Conservation (phyloP, 2,113 vertebrate genomes). For the Leptocoma aspasia region DNA sequence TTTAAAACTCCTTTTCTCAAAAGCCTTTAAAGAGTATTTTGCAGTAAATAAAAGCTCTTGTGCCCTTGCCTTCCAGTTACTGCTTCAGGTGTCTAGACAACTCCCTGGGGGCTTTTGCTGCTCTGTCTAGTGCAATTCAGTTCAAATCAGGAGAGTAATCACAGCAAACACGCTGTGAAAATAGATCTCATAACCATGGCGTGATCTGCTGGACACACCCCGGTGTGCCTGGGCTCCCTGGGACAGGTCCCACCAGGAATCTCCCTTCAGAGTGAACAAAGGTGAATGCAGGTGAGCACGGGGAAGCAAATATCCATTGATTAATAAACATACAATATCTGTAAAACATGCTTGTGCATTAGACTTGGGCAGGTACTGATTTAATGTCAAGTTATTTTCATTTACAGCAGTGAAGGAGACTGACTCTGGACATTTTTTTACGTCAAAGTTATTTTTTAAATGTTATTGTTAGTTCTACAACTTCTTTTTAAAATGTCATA, state of each 20-base stretch:
- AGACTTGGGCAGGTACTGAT: not conserved
- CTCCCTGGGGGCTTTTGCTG: conserved; percentile 22
- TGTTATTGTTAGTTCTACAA: not conserved
- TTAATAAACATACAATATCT: not conserved
- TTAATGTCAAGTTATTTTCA: not conserved
- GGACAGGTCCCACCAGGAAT: not conserved
- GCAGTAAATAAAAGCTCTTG: conserved; percentile 47
- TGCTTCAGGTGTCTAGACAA: conserved; percentile 62
- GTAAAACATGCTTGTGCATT: not conserved
- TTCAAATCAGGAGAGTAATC: not conserved
- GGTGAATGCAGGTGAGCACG: fast-evolving
- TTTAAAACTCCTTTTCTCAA: conserved; percentile 39
- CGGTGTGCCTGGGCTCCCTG: not conserved
- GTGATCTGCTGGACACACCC: not conserved
- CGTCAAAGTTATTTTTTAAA: not conserved
- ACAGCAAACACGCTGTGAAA: not conserved
- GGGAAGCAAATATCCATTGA: not conserved
- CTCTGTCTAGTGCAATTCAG: conserved; percentile 15
- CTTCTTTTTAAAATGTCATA: not conserved
- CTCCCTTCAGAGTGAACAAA: not conserved
- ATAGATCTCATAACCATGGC: not conserved
- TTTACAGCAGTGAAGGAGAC: not conserved
- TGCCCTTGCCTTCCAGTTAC: conserved; percentile 58
- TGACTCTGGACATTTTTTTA: not conserved
- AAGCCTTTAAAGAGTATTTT: conserved; percentile 35